Percentiles rank a stretch among this genome's conserved stretches.
Conservation (phyloP, 2,888 invertebrate genomes). For the Opisthograptis luteolata region DNA sequence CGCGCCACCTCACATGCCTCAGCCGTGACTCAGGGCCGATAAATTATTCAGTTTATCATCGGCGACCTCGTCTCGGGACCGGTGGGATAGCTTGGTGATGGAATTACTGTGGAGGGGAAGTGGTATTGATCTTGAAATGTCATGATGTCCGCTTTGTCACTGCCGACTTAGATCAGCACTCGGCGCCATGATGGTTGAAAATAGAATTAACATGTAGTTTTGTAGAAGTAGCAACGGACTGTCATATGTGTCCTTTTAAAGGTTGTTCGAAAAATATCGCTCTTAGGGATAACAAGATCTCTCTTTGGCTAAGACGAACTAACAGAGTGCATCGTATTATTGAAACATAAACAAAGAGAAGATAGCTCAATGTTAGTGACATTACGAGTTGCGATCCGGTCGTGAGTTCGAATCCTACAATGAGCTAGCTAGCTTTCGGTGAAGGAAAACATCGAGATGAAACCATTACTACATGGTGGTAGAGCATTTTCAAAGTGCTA, state of each 20-base stretch:
- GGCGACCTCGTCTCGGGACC: constrained; percentile 26
- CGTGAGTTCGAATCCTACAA: no score
- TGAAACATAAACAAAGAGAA: no score
- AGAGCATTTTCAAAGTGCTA: no score
- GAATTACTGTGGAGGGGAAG: constrained; percentile 33
- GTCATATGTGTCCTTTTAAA: neutral
- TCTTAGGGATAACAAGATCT: no score
- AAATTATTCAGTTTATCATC: constrained; percentile 43
- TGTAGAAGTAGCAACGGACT: neutral
- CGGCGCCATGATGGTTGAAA: neutral
- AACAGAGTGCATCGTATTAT: no score
- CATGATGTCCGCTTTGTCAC: constrained; percentile 3
- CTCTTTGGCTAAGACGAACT: no score
- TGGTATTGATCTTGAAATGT: constrained; percentile 38
- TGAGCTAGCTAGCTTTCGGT: no score
- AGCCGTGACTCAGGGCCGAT: constrained; percentile 4
- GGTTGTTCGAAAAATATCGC: no score
- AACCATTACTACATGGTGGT: no score
- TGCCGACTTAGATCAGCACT: neutral
- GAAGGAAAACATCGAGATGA: no score
- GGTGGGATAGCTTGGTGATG: constrained; percentile 31
- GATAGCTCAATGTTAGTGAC: no score
- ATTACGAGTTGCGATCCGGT: no score
- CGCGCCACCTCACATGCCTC: constrained; percentile 10
- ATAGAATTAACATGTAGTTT: neutral